Evolutionary conservation across 2,888 invertebrate genomes (phyloP).

Genomic region (Thecophora atra): DNA sequence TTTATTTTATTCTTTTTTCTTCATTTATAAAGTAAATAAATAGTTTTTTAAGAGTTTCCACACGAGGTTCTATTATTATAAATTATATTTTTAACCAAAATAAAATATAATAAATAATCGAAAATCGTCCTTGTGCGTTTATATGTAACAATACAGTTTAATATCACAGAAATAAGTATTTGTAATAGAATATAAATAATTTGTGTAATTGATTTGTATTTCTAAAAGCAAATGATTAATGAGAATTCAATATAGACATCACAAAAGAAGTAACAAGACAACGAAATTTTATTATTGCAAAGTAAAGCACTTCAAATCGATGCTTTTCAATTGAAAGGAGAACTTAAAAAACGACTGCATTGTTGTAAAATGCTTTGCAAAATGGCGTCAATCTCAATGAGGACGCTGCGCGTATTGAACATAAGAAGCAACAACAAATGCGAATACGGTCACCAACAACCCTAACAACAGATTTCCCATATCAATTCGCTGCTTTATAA

Average conservation of each 20-base stretch:
- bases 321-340: not conserved
- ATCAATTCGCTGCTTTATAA: conserved; percentile 26
- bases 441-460: conserved; percentile 19
- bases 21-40: not conserved
- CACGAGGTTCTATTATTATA: not conserved
- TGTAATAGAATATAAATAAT: no score
- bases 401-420: not conserved
- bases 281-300: no score
- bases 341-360: conserved; percentile 16
- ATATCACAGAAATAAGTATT: no score
- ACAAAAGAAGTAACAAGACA: no score
- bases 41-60: not conserved
- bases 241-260: no score
- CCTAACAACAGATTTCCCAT: conserved; percentile 11
- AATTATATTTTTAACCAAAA: no score
- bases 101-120: no score
- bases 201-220: no score
- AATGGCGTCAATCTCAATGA: conserved; percentile 31
- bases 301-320: not conserved
- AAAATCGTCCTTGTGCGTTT: no score
- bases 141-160: no score
- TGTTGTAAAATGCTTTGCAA: conserved; percentile 9
- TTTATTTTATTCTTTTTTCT: not conserved
- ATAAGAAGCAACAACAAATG: conserved; percentile 11
- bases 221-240: no score